These are phyloP conservation scores for Echinometra lucunter DNA, from an alignment of 53 echinoderm and acorn worm genomes.

Conservation along the genomic window DNA sequence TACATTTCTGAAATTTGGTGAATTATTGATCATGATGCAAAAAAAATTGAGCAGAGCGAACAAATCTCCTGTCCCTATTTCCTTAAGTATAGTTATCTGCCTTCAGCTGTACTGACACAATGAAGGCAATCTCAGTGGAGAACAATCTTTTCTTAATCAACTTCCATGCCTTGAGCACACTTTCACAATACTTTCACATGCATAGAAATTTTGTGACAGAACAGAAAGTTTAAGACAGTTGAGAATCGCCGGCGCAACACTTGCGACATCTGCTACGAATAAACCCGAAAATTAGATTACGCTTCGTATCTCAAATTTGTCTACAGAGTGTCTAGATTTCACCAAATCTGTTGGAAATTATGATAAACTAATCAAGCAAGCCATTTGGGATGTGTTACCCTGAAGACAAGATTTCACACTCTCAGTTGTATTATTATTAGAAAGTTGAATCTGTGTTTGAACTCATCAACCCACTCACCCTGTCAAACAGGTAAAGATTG, in stretches of 20 bases:
- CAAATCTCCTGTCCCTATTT: background rate
- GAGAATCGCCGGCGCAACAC: background rate
- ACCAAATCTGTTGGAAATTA: conserved; percentile 37
- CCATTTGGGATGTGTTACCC: conserved; percentile 20
- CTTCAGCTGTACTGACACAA: conserved; percentile 30
- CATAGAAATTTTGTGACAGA: background rate
- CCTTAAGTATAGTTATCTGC: background rate
- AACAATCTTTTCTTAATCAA: background rate
- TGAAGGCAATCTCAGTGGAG: background rate
- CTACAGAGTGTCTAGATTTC: conserved; percentile 31
- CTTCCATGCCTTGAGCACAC: conserved; percentile 29
- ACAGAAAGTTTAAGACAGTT: too few relatives aligned
- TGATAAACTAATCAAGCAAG: conserved; percentile 42
- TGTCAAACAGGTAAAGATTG: background rate
- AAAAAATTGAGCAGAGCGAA: background rate
- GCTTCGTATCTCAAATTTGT: conserved; percentile 44
- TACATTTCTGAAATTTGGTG: background rate
- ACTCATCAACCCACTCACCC: conserved; percentile 23
- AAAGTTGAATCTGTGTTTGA: conserved; percentile 11
- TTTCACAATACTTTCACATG: conserved; percentile 2
- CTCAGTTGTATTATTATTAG: background rate
- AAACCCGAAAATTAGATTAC: conserved; percentile 39
- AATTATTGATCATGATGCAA: background rate
- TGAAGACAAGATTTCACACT: conserved; percentile 1
- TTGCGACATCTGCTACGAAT: conserved; percentile 29